Conservation (phyloP, 2,113 vertebrate genomes). For the Paramisgurnus dabryanus region DNA sequence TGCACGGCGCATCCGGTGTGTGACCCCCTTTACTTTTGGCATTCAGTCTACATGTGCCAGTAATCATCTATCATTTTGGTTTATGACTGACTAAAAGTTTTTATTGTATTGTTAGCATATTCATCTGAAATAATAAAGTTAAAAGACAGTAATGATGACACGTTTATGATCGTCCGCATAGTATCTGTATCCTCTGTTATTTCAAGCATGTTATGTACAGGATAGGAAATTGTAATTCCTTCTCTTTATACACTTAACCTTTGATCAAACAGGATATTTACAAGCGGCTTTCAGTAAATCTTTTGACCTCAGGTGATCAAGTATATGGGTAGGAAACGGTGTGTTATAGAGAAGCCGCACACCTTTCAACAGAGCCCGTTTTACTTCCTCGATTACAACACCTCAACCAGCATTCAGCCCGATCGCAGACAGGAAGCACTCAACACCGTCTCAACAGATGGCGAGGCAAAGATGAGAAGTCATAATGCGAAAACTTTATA, state of each 20-base stretch:
- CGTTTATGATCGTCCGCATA: constrained; percentile 3
- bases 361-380: constrained; percentile 7
- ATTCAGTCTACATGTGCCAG: neutral
- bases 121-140: neutral
- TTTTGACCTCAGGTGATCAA: neutral
- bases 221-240: constrained; percentile 15
- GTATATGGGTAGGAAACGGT: neutral
- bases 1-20: too few relatives aligned
- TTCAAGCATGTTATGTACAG: neutral
- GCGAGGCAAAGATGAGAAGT: constrained; percentile 7
- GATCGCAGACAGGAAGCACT: constrained; percentile 49
- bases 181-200: neutral
- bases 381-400: constrained; percentile 13
- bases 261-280: constrained; percentile 16
- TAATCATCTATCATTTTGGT: neutral
- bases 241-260: neutral
- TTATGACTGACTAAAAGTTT: neutral
- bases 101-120: constrained; percentile 21
- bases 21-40: too few relatives aligned
- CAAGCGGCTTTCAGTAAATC: neutral
- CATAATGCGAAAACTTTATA: constrained; percentile 38
- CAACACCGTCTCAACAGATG: constrained; percentile 46
- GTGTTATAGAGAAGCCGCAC: neutral
- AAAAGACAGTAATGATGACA: constrained; percentile 12
- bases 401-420: constrained; percentile 12